Base-by-base conservation (phyloP, 2,888 invertebrate genomes). In the Parnassius apollo region DNA sequence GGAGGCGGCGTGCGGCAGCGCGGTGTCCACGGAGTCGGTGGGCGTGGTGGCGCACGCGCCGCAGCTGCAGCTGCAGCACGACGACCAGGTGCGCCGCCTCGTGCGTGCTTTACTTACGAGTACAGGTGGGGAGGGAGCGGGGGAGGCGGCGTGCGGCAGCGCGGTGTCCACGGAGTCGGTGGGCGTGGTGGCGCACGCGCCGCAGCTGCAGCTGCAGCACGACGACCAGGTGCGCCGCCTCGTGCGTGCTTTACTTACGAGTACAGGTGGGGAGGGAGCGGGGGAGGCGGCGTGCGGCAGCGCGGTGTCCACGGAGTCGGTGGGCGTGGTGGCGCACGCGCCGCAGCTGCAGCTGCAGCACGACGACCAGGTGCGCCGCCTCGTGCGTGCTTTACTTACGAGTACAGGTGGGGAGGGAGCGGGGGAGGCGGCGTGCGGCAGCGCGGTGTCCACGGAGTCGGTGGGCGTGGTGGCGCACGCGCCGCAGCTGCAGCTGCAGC, bases 391-490 rank as follows among this genome's bases (percentile, higher is more conserved):
- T n/a, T n/a, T n/a, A n/a, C n/a, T n/a, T n/a, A n/a, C n/a, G n/a
- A n/a, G n/a, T n/a, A n/a, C n/a, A n/a, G 42, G 35, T 49, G 60
- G 57, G 8, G 46, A 52, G 52, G 57, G 10, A 49, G 66, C 65
- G 52, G 59, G 64, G 12, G 59, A 49, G 2, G 22, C 9, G 58
- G 58, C 25, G 22, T 22, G 9, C 25, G 52, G 55, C 60, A 86
- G 86, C 72, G 82, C 76, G 11, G 71, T 68, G 45, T 86, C 87
- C 49, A 81, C 82, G 1, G 89, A 88, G 45, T 87, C 87, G 0
- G 88, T 87, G 72, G 88, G 87, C 73, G 86, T 88, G 69, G 88
- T 80, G 71, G 81, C 75, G 79, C 78, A 71, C 72, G 81, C 68
- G 61, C 81, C 62, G 71, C 68, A 67, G 51, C 49, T 58, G 65